Conservation (phyloP, 35 echinoderm and acorn worm species). For the Diadema setosum region DNA sequence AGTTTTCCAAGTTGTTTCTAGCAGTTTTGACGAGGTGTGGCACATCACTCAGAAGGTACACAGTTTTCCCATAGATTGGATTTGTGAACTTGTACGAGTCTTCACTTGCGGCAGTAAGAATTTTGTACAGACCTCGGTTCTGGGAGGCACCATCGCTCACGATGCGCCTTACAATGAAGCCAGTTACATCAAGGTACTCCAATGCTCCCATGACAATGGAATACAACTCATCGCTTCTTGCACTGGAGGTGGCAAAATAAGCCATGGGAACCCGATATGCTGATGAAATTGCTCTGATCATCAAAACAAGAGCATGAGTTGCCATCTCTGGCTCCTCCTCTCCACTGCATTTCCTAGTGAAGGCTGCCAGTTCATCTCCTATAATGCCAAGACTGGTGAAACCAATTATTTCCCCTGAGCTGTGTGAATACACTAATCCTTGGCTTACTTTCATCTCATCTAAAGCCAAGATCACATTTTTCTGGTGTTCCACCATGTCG, state of each 20-base stretch:
- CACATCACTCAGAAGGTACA: constrained; percentile 70
- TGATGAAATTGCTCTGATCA: neutral
- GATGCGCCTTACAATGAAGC: neutral
- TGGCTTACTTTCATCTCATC: constrained; percentile 64
- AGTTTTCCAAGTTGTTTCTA: constrained; percentile 73
- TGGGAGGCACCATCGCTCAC: neutral
- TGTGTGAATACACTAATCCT: constrained; percentile 27
- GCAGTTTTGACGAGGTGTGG: constrained; percentile 73
- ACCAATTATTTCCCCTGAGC: neutral
- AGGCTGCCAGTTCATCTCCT: neutral
- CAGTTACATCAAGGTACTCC: neutral
- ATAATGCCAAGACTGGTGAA: neutral
- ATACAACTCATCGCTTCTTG: neutral
- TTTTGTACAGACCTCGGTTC: neutral
- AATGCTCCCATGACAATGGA: neutral
- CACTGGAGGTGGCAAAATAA: neutral
- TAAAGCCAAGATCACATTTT: constrained; percentile 22
- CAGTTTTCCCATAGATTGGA: neutral
- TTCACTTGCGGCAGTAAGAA: neutral
- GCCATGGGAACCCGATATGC: neutral
- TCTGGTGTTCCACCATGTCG: constrained; percentile 11
- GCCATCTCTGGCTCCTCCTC: neutral
- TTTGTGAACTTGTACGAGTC: neutral
- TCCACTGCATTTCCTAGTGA: neutral
- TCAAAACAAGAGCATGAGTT: neutral